These are phyloP conservation scores for Gastrophysa polygoni DNA, from an alignment of 2,888 invertebrate species.

Conservation along the genomic window DNA sequence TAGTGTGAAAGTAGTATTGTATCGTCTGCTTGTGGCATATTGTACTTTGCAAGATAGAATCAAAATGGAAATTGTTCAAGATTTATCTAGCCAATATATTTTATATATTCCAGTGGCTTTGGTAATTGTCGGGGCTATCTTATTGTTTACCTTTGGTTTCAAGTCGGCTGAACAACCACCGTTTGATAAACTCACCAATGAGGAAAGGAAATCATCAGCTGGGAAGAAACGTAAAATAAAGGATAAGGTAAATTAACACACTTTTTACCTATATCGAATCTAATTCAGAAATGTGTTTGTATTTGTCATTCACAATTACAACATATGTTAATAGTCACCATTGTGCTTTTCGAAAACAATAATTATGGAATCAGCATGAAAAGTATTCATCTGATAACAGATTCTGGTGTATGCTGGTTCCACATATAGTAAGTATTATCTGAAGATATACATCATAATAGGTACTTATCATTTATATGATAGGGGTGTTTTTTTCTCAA, in stretches of 20 bases:
- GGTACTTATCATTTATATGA: no score
- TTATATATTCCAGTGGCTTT: slow-evolving; percentile 65
- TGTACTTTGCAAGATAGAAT: slow-evolving; percentile 84
- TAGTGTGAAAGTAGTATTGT: background rate
- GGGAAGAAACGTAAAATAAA: slow-evolving; percentile 73
- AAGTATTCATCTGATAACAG: background rate
- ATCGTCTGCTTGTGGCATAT: slow-evolving; percentile 87
- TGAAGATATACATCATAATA: no score
- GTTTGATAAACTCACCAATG: slow-evolving; percentile 73
- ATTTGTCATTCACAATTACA: no score
- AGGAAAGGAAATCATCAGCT: slow-evolving; percentile 71
- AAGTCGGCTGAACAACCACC: slow-evolving; percentile 69
- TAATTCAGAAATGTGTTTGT: no score
- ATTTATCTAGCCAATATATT: slow-evolving; percentile 64
- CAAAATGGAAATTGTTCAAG: slow-evolving; percentile 66
- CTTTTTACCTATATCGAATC: no score
- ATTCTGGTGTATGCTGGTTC: no score
- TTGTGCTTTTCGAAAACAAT: no score
- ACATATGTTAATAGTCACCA: background rate
- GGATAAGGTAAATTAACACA: slow-evolving; percentile 65
- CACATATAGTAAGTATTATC: no score
- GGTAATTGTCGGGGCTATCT: slow-evolving; percentile 49
- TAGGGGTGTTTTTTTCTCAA: no score
- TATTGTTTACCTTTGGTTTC: slow-evolving; percentile 50
- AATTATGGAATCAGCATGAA: background rate